phyloP scores from a whole-genome alignment of 1,140 invertebrate genomes.

The Lethrus apterus region DNA sequence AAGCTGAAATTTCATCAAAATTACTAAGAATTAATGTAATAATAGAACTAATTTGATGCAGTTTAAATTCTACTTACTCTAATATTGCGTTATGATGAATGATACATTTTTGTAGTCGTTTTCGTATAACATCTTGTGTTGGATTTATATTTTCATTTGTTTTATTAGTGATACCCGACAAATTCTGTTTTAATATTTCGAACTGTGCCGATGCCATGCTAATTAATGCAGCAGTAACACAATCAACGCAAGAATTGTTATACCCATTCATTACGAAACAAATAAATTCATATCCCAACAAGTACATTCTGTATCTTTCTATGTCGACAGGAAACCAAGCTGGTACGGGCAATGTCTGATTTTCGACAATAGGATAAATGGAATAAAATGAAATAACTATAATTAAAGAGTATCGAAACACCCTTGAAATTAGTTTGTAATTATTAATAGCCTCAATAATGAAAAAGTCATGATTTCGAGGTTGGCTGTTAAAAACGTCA shows the following conservation, averaged over 20 bases:
- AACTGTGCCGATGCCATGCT: slow-evolving; percentile 19
- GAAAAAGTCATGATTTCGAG: slow-evolving; percentile 4
- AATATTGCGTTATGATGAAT: slow-evolving; percentile 20
- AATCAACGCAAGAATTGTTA: slow-evolving; percentile 5
- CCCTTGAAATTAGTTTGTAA: not conserved
- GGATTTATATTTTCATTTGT: not conserved
- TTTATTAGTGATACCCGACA: slow-evolving; percentile 1
- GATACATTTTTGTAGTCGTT: slow-evolving; percentile 14
- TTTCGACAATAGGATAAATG: slow-evolving; percentile 19
- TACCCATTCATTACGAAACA: slow-evolving; percentile 6
- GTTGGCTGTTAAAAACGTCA: not conserved
- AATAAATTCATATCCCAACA: not conserved
- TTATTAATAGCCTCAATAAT: slow-evolving; percentile 1
- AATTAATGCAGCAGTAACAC: slow-evolving; percentile 6
- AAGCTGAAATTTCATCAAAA: slow-evolving; percentile 25
- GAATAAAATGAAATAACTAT: slow-evolving; percentile 15
- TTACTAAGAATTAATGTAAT: not conserved
- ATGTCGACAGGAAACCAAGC: slow-evolving; percentile 17
- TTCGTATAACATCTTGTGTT: not conserved
- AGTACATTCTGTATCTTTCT: slow-evolving; percentile 5
- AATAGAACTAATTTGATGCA: no score
- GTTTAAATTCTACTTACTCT: slow-evolving; percentile 11
- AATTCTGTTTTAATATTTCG: slow-evolving; percentile 21
- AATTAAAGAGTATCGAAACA: slow-evolving; percentile 5
- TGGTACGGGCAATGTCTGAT: slow-evolving; percentile 14